Percentiles rank a stretch among this genome's conserved stretches.
Conservation (phyloP, 1,140 invertebrate genomes). For the Lasioglossum baleicum region DNA sequence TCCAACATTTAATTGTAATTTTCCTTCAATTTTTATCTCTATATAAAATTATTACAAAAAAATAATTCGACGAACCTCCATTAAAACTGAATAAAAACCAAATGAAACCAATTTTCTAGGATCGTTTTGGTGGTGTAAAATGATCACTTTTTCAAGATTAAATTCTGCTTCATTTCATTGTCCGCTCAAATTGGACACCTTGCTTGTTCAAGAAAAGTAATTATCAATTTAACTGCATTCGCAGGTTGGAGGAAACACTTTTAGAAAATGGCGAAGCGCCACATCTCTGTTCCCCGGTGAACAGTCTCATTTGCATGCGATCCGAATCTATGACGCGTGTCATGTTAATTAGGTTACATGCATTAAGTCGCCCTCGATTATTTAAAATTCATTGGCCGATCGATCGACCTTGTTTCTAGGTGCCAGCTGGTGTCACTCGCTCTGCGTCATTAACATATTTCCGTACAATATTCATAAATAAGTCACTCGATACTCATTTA, state of each 20-base stretch:
- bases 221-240: no score
- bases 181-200: no score
- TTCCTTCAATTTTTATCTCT: no score
- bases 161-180: no score
- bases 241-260: background rate
- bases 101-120: no score
- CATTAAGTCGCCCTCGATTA: conserved; percentile 37
- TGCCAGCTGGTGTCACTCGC: background rate
- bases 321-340: conserved; percentile 27
- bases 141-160: no score
- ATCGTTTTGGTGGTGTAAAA: no score
- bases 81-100: no score
- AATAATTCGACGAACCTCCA: no score
- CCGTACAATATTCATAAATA: conserved; percentile 28
- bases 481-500: background rate
- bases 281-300: background rate
- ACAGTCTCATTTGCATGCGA: conserved; percentile 17
- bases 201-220: no score
- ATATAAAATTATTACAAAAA: no score
- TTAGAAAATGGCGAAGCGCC: background rate
- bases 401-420: conserved; percentile 41
- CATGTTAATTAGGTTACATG: conserved; percentile 38
- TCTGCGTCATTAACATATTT: conserved; percentile 22
- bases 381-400: conserved; percentile 46
- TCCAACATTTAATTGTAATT: no score